Evolutionary conservation across 2,113 vertebrate species (phyloP).

Genomic region (Phaetusa simplex): DNA sequence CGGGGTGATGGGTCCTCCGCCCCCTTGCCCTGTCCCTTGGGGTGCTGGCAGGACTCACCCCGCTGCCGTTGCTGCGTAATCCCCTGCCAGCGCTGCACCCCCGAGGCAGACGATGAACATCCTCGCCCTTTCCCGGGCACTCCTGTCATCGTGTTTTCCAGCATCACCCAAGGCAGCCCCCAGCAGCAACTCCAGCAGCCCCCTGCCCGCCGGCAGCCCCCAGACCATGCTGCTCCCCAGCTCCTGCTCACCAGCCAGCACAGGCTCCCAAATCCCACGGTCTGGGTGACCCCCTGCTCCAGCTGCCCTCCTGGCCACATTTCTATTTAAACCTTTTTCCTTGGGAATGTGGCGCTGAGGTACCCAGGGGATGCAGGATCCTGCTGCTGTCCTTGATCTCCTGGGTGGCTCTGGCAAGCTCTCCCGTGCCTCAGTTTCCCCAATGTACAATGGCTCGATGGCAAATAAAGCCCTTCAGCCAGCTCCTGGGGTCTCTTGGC

Average conservation of each 20-base stretch:
- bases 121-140: not conserved
- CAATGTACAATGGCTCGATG: not conserved
- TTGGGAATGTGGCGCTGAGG: not conserved
- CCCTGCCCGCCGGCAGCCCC: not conserved
- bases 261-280: not conserved
- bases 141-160: accelerated
- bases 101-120: not conserved
- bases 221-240: not conserved
- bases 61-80: accelerated
- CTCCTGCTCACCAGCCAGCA: not conserved
- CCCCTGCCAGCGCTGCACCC: not conserved
- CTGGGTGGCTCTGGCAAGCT: not conserved
- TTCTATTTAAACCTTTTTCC: not conserved
- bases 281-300: not conserved
- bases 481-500: not conserved
- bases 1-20: not conserved
- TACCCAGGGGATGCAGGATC: not conserved
- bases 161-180: no score
- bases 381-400: not conserved
- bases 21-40: not conserved
- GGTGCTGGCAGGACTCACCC: not conserved
- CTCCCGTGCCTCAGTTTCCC: not conserved
- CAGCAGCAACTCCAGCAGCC: not conserved
- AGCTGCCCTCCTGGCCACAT: not conserved
- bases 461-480: not conserved